These are phyloP conservation scores for Cyprinodon brontotheroides DNA, from an alignment of 2,113 vertebrate species.

Conservation along the genomic window DNA sequence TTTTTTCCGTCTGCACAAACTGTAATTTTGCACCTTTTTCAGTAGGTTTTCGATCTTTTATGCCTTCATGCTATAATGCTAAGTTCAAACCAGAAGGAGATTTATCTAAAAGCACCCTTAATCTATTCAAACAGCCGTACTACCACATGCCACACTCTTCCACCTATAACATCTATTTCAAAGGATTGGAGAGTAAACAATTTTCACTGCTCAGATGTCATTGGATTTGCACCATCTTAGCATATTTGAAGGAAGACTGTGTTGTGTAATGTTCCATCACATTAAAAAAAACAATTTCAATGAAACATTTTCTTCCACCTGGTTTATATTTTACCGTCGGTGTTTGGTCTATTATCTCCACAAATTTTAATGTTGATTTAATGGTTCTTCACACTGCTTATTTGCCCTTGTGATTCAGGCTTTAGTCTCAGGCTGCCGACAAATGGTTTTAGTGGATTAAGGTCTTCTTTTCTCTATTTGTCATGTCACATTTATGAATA, in stretches of 20 bases:
- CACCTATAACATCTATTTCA: slow-evolving; percentile 36
- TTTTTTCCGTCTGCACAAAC: background rate
- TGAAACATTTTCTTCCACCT: slow-evolving; percentile 26
- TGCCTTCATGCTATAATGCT: background rate
- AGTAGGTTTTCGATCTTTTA: background rate
- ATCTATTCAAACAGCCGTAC: slow-evolving; percentile 40
- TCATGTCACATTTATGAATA: background rate
- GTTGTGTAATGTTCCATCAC: slow-evolving; percentile 48
- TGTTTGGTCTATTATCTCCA: slow-evolving; percentile 50
- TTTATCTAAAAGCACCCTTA: slow-evolving; percentile 32
- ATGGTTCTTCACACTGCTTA: slow-evolving; percentile 44
- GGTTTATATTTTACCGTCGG: slow-evolving; percentile 39
- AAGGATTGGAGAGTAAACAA: slow-evolving; percentile 59
- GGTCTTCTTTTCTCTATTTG: background rate
- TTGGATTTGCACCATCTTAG: slow-evolving; percentile 54
- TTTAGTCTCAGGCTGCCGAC: slow-evolving; percentile 43
- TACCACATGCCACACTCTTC: slow-evolving; percentile 40
- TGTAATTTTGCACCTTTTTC: background rate
- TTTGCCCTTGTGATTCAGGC: slow-evolving; percentile 52
- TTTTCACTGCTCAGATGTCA: slow-evolving; percentile 59
- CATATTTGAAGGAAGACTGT: slow-evolving; percentile 53
- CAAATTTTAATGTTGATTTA: slow-evolving; percentile 49
- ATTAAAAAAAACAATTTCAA: slow-evolving; percentile 60
- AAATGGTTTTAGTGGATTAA: slow-evolving; percentile 31
- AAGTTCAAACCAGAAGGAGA: slow-evolving; percentile 29